Evolutionary conservation across 2,888 invertebrate genomes (phyloP).

Genomic region (Lepidochitona cinerea): DNA sequence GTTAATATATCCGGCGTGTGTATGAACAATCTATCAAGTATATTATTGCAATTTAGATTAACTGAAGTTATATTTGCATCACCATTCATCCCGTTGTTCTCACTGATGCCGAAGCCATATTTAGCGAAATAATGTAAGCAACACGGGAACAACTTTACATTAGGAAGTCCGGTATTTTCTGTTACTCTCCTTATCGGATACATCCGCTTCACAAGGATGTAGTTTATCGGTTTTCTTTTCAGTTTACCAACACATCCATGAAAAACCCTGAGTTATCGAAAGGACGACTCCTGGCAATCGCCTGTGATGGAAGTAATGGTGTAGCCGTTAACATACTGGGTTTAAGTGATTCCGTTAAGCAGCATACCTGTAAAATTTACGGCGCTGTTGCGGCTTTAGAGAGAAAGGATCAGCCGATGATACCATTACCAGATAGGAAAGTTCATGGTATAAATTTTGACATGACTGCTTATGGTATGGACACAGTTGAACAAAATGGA

Average conservation of each 20-base stretch:
- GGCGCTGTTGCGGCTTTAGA: conserved; percentile 64
- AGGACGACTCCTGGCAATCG: conserved; percentile 58
- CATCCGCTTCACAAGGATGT: too few relatives aligned
- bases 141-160: too few relatives aligned
- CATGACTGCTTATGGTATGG: conserved; percentile 55
- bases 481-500: conserved; percentile 37
- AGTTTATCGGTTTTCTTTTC: conserved; percentile 32
- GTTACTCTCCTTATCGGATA: too few relatives aligned
- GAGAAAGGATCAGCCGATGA: conserved; percentile 40
- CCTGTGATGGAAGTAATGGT: conserved; percentile 61
- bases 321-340: conserved; percentile 55
- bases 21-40: too few relatives aligned
- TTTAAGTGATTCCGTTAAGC: conserved; percentile 58
- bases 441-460: conserved; percentile 63
- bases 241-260: conserved; percentile 57
- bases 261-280: conserved; percentile 44
- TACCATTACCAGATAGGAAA: conserved; percentile 34
- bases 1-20: too few relatives aligned
- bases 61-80: too few relatives aligned
- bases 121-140: too few relatives aligned
- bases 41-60: too few relatives aligned
- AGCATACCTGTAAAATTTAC: conserved; percentile 58
- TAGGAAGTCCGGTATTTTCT: too few relatives aligned
- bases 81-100: too few relatives aligned
- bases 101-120: too few relatives aligned